A percentile compares a stretch with the other conserved stretches of the same genome.
Evolutionary conservation across 2,113 vertebrate species (phyloP).

Genomic region (Equus przewalskii): DNA sequence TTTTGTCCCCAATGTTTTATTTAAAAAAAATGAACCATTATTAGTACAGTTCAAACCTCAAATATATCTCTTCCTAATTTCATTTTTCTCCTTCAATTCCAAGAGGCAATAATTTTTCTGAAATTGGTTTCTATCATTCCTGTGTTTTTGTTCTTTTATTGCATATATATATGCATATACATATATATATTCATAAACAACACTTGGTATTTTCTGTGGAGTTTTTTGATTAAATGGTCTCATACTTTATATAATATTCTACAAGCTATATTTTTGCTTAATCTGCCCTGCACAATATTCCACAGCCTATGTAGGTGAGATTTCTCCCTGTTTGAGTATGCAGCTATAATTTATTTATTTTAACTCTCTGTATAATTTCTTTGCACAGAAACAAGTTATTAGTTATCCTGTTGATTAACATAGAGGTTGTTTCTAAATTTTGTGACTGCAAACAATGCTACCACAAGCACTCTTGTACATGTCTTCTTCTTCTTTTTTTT

Average conservation of each 20-base stretch:
- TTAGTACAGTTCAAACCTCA: neutral
- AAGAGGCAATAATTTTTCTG: neutral
- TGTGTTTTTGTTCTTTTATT: neutral
- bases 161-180: too few species aligned
- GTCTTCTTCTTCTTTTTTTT: too few species aligned
- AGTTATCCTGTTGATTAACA: neutral
- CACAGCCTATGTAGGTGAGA: neutral
- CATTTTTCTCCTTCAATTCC: neutral
- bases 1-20: neutral
- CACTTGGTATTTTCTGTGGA: conserved; percentile 2
- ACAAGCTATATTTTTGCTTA: neutral
- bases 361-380: neutral
- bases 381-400: neutral
- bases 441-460: neutral
- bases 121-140: neutral
- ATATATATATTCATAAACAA: neutral
- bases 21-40: neutral
- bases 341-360: neutral
- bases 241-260: neutral
- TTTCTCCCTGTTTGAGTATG: neutral
- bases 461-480: neutral
- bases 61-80: neutral
- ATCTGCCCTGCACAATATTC: neutral
- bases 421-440: neutral
- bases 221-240: neutral